Evolutionary conservation across 2,888 invertebrate genomes (phyloP), one percentile per base, ranked within the genome.

Genomic region (Campoplex nolae): DNA sequence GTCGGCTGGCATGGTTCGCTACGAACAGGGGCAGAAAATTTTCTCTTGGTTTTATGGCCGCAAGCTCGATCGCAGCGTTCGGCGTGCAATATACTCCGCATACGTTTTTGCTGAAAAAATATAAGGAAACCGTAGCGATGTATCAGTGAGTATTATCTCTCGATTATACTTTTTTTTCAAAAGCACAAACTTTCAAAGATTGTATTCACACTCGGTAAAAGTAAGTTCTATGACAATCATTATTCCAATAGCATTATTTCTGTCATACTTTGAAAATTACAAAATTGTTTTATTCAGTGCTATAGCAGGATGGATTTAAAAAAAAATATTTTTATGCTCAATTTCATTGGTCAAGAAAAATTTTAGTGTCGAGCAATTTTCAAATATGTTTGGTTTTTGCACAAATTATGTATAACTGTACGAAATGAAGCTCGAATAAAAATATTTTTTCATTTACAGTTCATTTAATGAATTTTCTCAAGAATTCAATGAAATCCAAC

Each of bases 81-180:
- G 32, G 45, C 18, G 65, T 56, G 32, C 54, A 78, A 23, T 96
- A 95, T 92, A 87, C 95, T 58, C 96, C 97, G 0, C 95, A 97
- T 84, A 96, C 97, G 0, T 92, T 96, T 87, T 94, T 96, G 0
- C 89, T 97, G 2, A 93, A 96, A 3, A 95, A 96, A 91, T 97
- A 96, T 91, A 95, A 95, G 91, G 95, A 96, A 51, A 94, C 96
- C 87, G 95, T 97, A 8, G 96, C 96, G 86, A 95, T 96, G 90
- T 97, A 97, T 93, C 96, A 95, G 97, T 96, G 94, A 93, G 94
- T 94, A 79, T 35, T 18, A 81, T 78, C 42, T 3, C 9, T 58
- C 71, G 85, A 79, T 68, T 65, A 56, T 42, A 58, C 54, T 82
- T 82, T 58, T 67, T 54, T 11, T 54, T 23, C 4, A 23, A 35